Base-by-base conservation (phyloP, 2,797 vertebrate genomes). In the Bryconaethiops microstoma region DNA sequence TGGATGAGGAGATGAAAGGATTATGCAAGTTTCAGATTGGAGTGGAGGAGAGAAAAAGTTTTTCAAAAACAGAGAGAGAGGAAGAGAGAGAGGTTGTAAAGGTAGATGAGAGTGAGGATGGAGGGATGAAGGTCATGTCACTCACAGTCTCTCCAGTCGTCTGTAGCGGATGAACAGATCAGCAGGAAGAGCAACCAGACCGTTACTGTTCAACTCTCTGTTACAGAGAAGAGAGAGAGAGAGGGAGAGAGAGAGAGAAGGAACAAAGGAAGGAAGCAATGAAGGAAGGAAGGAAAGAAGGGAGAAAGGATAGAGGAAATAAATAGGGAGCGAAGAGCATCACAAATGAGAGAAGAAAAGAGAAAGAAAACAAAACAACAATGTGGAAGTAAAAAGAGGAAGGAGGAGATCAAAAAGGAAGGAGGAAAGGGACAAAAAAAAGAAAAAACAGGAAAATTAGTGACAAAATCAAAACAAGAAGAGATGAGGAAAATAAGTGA, bases 181-280 rank as follows among this genome's bases (percentile, higher is more conserved):
- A 8, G 89, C 86, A 65, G 42, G 21, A 45, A 93, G 84, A 21
- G 76, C 82, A 74, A 9, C 21, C 4, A 92, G 87, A 19, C 82
- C 48, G 63, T 92, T 92, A 35, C 82, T 84, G 85, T 92, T 90
- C 65, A 93, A 79, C 76, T 90, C 86, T 65, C 90, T 93, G 80
- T 16, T 52, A 64, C 1, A 67, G 16, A 21, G 54, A 76, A 23
- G 68, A 69, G 54, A 70, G 12, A 17, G 23, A 13, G 4, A 23
- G 13, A 73, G 39, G 8, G 13, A 25, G 42, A 45, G 55, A 52
- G 8, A 75, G 62, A 63, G 25, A 59, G 4, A 67, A 19, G 29
- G 42, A 21, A 17, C 13, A 13, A 69, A 48, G 52, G 65, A 14
- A 39, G 2, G 35, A 5, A 64, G 19, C 57, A 23, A 6, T 8